Evolutionary conservation across 1,140 invertebrate genomes (phyloP), one percentile per base, ranked within the genome.

Genomic region (Drosophila azteca): DNA sequence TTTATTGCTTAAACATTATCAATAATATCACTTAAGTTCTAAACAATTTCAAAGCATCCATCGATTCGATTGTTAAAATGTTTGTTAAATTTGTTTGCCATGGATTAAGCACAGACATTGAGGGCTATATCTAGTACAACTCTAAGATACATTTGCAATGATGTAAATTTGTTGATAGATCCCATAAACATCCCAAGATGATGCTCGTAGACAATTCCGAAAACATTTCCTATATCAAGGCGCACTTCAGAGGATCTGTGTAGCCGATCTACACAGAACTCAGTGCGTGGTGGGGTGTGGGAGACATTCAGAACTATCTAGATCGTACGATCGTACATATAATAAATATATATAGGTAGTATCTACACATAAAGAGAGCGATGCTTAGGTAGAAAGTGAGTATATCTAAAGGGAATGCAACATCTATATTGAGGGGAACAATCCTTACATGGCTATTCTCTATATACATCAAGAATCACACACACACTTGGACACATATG

Each of bases 1-100:
- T 89, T 88, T 88, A 88, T 88, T 88, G 83, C 83, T 88, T 88
- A 88, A 88, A 83, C 79, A 89, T 65, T 79, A 88, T 89, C 83
- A 88, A 88, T 88, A 88, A 88, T 88, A 88, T 89, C 83, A 83
- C 83, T 88, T 88, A 88, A 67, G 46, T 39, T 43, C 83, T 88
- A 88, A 88, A 89, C 83, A 88, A 88, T 84, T 87, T 78, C 75
- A 87, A 87, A 71, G 81, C 67, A 70, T 70, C 69, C 67, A 41
- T 35, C 63, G 43, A 26, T 26, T 24, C 11, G 35, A 2, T 39
- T 29, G 50, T 31, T 51, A 63, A 63, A 54, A 63, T 45, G 26
- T 63, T 63, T 43, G 11, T 53, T 24, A 29, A 61, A 41, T 54
- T 43, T 41, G n/a, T 31, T 69, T 49, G 43, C 39, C 17, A 74